These are phyloP conservation scores for Cryptus viduatorius DNA, from an alignment of 2,888 invertebrate species.

Conservation along the genomic window DNA sequence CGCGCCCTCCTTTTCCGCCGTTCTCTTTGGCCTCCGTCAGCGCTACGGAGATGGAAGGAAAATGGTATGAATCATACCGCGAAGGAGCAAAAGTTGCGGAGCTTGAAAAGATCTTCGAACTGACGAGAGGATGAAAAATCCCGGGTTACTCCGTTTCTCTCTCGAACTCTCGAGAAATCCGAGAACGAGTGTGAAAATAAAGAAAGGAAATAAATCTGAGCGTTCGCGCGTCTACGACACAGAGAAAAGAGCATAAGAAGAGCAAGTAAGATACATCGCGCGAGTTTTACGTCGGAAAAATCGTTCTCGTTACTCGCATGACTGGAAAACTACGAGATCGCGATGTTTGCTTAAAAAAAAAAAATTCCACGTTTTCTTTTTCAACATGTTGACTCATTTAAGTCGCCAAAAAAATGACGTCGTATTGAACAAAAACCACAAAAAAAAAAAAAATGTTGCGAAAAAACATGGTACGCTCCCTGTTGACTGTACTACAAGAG, in stretches of 20 bases:
- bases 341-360: slow-evolving; percentile 44
- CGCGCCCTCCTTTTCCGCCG: background rate
- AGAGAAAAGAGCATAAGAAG: slow-evolving; percentile 39
- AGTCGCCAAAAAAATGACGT: slow-evolving; percentile 3
- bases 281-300: slow-evolving; percentile 54
- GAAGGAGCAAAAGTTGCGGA: slow-evolving; percentile 50
- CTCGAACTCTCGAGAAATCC: background rate
- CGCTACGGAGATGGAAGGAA: slow-evolving; percentile 2
- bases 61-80: slow-evolving; percentile 30
- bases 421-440: background rate
- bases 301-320: slow-evolving; percentile 58
- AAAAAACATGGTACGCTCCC: background rate
- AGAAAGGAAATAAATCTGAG: slow-evolving; percentile 59
- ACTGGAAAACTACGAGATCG: slow-evolving; percentile 55
- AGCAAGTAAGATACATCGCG: slow-evolving; percentile 22
- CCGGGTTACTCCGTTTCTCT: slow-evolving; percentile 9
- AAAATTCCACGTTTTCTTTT: background rate
- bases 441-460: background rate
- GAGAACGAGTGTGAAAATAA: background rate
- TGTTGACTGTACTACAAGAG: background rate
- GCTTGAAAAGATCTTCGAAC: slow-evolving; percentile 29
- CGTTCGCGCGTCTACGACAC: slow-evolving; percentile 10
- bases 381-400: slow-evolving; percentile 24
- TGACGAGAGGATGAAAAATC: slow-evolving; percentile 25
- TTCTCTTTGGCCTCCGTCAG: background rate